Percentiles rank a stretch among this genome's conserved stretches.
Conservation (phyloP, 2,113 vertebrate genomes). For the Salminus brasiliensis region DNA sequence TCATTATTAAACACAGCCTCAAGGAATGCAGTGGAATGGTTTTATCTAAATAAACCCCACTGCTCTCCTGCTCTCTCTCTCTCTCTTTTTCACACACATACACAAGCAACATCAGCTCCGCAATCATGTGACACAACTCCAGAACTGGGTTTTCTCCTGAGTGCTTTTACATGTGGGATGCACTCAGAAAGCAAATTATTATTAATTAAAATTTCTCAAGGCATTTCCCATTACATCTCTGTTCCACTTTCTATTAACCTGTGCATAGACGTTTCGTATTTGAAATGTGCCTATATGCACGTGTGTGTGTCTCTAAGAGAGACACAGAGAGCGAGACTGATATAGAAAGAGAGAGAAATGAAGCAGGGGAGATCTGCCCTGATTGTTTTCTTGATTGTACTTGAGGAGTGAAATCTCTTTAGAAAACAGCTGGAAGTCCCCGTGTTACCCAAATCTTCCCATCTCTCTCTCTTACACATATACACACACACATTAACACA, state of each 20-base stretch:
- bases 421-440: not conserved
- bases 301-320: not conserved
- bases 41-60: conserved; percentile 58
- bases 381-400: not conserved
- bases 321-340: not conserved
- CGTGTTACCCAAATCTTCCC: not conserved
- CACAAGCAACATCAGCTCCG: not conserved
- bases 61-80: not conserved
- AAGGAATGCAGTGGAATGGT: conserved; percentile 46
- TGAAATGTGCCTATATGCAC: not conserved
- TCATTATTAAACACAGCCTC: conserved; percentile 64
- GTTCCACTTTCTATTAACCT: conserved; percentile 12
- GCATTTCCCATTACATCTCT: not conserved
- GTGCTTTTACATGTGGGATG: not conserved
- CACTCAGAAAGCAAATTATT: conserved; percentile 27
- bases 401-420: conserved; percentile 2
- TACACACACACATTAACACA: too few relatives aligned
- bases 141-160: not conserved
- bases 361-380: not conserved
- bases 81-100: not conserved
- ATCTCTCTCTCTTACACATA: not conserved
- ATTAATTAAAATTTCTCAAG: conserved; percentile 37
- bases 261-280: not conserved
- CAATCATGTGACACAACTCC: not conserved
- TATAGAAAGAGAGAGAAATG: too few relatives aligned